A percentile compares a stretch with the other conserved stretches of the same genome.
Evolutionary conservation across 2,888 invertebrate species (phyloP).

Genomic region (Petrophora chlorosata): DNA sequence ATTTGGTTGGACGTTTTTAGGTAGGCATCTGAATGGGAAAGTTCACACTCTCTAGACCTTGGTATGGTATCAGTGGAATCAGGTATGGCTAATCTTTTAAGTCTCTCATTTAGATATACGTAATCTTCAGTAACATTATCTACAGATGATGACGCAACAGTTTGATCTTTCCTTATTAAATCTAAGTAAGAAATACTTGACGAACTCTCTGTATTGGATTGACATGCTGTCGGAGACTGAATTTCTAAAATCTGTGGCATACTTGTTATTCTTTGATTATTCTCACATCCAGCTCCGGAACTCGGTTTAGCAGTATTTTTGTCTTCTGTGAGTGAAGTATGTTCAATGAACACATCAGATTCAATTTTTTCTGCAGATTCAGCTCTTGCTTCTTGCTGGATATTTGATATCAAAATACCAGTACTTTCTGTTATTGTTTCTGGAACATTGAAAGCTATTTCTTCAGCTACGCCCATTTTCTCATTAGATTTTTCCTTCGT

Average conservation of each 20-base stretch:
- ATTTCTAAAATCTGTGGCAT: neutral
- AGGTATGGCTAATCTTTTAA: slow-evolving; percentile 44
- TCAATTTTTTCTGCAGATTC: neutral
- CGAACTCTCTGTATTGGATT: neutral
- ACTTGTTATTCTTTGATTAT: neutral
- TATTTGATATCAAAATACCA: neutral
- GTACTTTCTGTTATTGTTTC: neutral
- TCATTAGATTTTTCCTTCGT: slow-evolving; percentile 39
- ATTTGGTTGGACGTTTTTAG: neutral
- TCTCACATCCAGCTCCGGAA: neutral
- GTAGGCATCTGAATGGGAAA: slow-evolving; percentile 17
- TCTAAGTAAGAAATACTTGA: neutral
- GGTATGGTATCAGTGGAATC: slow-evolving; percentile 23
- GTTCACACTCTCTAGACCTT: slow-evolving; percentile 36
- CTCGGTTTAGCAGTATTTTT: neutral
- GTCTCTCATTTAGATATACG: slow-evolving; percentile 43
- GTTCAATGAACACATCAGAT: neutral
- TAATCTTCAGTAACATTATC: slow-evolving; percentile 31
- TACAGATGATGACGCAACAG: neutral
- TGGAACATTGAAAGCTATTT: neutral
- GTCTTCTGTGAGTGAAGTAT: neutral
- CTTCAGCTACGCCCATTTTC: neutral
- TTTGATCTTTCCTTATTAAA: neutral
- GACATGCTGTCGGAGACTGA: neutral
- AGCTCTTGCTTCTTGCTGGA: neutral